Base-by-base conservation (phyloP, 2,888 invertebrate genomes). In the Dasysyrphus tricinctus region DNA sequence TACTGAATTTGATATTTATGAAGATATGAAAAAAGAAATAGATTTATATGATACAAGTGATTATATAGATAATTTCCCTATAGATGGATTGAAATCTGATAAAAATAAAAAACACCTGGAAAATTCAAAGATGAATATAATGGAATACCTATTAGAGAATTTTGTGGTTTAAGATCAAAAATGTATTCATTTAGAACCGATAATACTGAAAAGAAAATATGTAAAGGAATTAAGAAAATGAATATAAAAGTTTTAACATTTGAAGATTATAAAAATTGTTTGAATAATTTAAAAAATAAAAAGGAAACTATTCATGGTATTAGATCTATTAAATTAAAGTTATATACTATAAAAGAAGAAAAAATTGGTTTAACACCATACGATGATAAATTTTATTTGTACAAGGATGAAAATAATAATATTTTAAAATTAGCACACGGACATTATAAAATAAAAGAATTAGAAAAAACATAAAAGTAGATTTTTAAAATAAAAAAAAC, bases 31-130 rank as follows among this genome's bases (percentile, higher is more conserved):
- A 47, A 29, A 65, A 47, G 29, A 65, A 47, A 65, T 44, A 29
- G 29, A 65, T 65, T 44, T 65, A 29, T 65, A 47, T 47, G 63
- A 65, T 65, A 65, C 47, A 37, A 65, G 63, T 65, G 63, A 65
- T 2, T 65, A 8, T 12, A 65, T 65, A 47, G 63, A 65, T 47
- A 47, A 65, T 47, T 65, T 65, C 32, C 44, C 44, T 42, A 42
- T 24, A 39, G 61, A 61, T 39, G 42, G 61, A 39, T 61, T 61
- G n/a, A 61, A 61, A 39, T 39, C 39, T 16, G 39, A 61, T 19
- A 39, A 16, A 39, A 61, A 57, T 37, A 34, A 57, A 57, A 32
- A 32, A 57, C n/a, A 57, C 57, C 47, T 16, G 47, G 16, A 47
- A 47, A 47, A 47, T 47, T 47, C 16, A 47, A 47, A 47, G 16